Base-by-base conservation (phyloP, 1,140 invertebrate genomes). In the Phymastichus coffea region DNA sequence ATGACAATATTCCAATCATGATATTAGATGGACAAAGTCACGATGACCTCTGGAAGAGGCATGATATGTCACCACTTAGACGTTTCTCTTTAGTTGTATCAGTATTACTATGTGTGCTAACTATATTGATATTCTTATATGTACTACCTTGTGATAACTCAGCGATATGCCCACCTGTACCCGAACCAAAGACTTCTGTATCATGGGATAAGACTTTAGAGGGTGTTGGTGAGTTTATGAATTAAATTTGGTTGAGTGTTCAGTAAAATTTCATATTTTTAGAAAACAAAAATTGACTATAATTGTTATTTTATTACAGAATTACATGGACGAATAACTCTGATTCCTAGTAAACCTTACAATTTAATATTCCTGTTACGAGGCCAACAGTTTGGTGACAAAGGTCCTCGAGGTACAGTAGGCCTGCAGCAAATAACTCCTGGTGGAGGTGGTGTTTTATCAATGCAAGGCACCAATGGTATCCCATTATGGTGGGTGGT, bases 121-220 rank as follows among this genome's bases (percentile, higher is more conserved):
- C 87, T 10, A 83, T 90, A 17, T 65, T 89, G 10, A 81, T 87
- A 63, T 91, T 91, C 71, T 73, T 92, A 2, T 91, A 89, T 86
- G 80, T 87, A 12, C 73, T 91, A 61, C 90, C 90, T 1, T 91
- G 89, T 67, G 83, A 88, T 63, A 79, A 80, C 58, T 80, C 82
- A 3, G 83, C 84, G 3, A 82, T 84, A 37, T 91, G 88, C 62
- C 79, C 83, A 75, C 75, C 53, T 74, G 77, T 77, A 72, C 80
- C 63, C 67, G 83, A 60, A 83, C 82, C 75, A 83, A 82, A 51
- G 79, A 82, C 58, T 82, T 85, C 69, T 7, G 58, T 76, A 57
- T 72, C 80, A 1, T 91, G 89, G 89, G 84, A 89, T 57, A 81
- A 85, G 62, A 85, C 85, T 51, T 86, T 89, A 55, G 82, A 87